Conservation (phyloP, 2,113 vertebrate species). For the Cettia cetti region DNA sequence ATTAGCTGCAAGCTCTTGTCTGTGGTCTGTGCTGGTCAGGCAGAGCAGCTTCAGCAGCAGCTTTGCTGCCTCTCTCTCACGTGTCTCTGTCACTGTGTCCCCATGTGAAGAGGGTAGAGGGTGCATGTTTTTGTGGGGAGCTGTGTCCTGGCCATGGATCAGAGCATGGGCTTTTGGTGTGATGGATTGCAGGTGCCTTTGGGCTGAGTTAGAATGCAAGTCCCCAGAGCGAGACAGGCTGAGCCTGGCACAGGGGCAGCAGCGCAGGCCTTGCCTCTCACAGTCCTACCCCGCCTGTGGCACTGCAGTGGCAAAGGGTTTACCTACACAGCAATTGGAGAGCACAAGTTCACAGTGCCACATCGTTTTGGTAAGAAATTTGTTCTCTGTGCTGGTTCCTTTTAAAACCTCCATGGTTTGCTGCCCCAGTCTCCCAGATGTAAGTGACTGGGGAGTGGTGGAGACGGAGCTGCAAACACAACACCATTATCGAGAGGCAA, state of each 20-base stretch:
- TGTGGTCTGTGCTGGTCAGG: not conserved
- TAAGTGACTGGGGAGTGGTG: not conserved
- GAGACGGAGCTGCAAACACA: not conserved
- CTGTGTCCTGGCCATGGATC: not conserved
- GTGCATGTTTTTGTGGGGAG: not conserved
- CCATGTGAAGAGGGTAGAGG: not conserved
- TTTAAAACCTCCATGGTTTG: not conserved
- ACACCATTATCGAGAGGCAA: fast-evolving
- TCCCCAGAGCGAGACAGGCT: not conserved
- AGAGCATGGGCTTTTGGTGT: not conserved
- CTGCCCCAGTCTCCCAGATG: not conserved
- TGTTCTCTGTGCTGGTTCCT: not conserved
- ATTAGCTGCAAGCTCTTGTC: not conserved
- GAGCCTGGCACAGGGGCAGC: not conserved
- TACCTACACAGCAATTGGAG: not conserved
- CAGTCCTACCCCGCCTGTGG: fast-evolving
- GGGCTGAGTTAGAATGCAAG: not conserved
- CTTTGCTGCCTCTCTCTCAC: not conserved
- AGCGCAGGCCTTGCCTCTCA: not conserved
- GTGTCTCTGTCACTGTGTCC: not conserved
- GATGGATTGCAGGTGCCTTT: not conserved
- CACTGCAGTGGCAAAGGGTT: not conserved
- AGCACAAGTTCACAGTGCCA: not conserved
- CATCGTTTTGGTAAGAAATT: not conserved
- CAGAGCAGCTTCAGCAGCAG: not conserved